Base-by-base conservation (phyloP, 2,113 vertebrate species). In the Cyprinodon variegatus region DNA sequence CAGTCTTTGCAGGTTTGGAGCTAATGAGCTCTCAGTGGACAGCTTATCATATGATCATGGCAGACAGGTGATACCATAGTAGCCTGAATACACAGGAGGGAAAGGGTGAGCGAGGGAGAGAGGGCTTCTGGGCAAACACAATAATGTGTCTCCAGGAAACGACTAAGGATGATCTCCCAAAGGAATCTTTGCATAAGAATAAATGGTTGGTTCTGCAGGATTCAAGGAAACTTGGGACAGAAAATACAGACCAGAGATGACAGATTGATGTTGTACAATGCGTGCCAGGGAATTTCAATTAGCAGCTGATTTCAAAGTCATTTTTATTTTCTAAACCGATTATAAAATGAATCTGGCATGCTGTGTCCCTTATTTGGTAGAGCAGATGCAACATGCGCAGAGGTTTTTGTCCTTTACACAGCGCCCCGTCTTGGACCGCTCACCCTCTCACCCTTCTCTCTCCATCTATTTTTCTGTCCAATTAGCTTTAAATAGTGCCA, bases 1-100 rank as follows among this genome's bases (percentile, higher is more conserved):
- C 63, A 13, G n/a, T 61, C 74, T 74, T 57, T 87, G 82, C 70
- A 63, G 72, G 76, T 74, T 70, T 72, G 73, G 50, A 82, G 83
- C 81, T 93, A 93, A 93, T 92, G 85, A 93, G 91, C 81, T 90
- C 92, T 89, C 90, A 1, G 84, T 71, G 86, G 91, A 90, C 63
- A 13, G 45, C 71, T 3, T 81, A 77, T 90, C 90, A 92, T 81
- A 88, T 92, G 90, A 90, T 89, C 85, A 78, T 74, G 61, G 17
- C 68, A 82, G 89, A 86, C 81, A 92, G 89, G 89, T 90, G 86
- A 90, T 77, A 81, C 89, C 88, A 87, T 90, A 77, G 84, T 80
- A 87, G 87, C 84, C 36, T 22, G 57, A 75, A 86, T 82, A 80
- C 88, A 79, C 86, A 46, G 64, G 85, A 85, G 88, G 77, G 70